These are phyloP conservation scores for Pocillopora verrucosa DNA, from an alignment of 64 coral and sea anemone genomes.

Conservation along the genomic window DNA sequence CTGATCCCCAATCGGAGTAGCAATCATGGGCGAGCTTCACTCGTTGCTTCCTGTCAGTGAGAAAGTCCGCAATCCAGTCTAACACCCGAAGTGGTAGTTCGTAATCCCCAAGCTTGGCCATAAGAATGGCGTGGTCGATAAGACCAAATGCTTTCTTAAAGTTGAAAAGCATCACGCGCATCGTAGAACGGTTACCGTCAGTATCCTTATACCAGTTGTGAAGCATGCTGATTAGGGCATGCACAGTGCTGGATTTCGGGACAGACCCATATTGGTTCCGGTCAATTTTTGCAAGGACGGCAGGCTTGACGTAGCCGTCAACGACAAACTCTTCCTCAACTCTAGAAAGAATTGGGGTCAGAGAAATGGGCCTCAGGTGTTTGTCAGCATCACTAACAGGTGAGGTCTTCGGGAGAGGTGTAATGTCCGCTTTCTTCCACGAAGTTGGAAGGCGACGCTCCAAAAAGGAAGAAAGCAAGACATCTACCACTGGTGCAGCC, in stretches of 20 bases:
- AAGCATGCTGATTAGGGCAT: constrained; percentile 41
- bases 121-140: constrained; percentile 39
- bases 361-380: constrained; percentile 48
- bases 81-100: constrained; percentile 5
- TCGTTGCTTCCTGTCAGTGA: constrained; percentile 31
- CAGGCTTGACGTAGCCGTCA: constrained; percentile 42
- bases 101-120: constrained; percentile 4
- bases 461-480: constrained; percentile 21
- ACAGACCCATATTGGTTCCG: constrained; percentile 28
- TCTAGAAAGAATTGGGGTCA: constrained; percentile 53
- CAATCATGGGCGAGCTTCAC: constrained; percentile 36
- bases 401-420: constrained; percentile 19
- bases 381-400: constrained; percentile 36
- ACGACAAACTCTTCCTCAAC: constrained; percentile 51
- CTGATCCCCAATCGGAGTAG: constrained; percentile 54
- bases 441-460: constrained; percentile 29
- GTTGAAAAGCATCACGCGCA: constrained; percentile 14
- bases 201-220: constrained; percentile 35
- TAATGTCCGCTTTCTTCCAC: constrained; percentile 41
- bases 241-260: constrained; percentile 30
- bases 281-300: constrained; percentile 37
- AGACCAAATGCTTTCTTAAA: constrained; percentile 39
- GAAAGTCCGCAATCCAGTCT: constrained; percentile 13
- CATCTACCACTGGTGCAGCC: constrained; percentile 14
- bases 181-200: constrained; percentile 35